Evolutionary conservation across 2,797 vertebrate genomes (phyloP), one percentile per base, ranked within the genome.

Genomic region (Oryzias sinensis): DNA sequence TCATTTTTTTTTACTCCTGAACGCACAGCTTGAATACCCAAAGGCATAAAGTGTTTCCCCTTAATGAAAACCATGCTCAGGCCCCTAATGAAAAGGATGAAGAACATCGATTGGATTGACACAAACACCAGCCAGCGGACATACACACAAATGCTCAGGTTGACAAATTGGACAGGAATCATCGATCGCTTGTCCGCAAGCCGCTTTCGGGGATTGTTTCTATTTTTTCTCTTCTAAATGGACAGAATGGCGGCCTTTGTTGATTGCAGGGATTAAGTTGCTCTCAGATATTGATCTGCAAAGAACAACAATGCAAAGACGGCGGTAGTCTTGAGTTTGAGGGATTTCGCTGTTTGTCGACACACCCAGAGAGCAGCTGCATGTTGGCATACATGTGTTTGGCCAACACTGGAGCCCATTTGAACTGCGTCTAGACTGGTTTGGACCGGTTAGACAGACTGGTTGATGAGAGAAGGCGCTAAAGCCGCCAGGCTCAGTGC

Each of bases 21-120:
- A 72, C 16, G 16, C 68, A 68, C 76, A 56, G 58, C 49, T 62
- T 79, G 70, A 84, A 84, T 78, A 78, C 79, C 80, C 76, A 68
- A 69, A 73, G 63, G 79, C 79, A 37, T 75, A 72, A 86, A 72
- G 76, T 77, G 74, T 81, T 85, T 80, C 77, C 84, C 74, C 49
- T 62, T 90, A 88, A 89, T 90, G 80, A 87, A 87, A 87, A 77
- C 60, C 82, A 78, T 82, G 86, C 83, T 68, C 75, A 53, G 62
- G 62, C 69, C 9, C 79, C 61, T 88, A 84, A 90, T 88, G 85
- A 86, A 87, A 84, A 84, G 81, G 80, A 84, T 88, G 77, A 86
- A 65, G 60, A 66, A 17, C 76, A 89, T 87, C 87, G 85, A 90
- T 90, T 82, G 72, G 67, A 59, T 66, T 49, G 70, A 87, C 66